Evolutionary conservation across 2,888 invertebrate genomes (phyloP).

Genomic region (Bibio marci): DNA sequence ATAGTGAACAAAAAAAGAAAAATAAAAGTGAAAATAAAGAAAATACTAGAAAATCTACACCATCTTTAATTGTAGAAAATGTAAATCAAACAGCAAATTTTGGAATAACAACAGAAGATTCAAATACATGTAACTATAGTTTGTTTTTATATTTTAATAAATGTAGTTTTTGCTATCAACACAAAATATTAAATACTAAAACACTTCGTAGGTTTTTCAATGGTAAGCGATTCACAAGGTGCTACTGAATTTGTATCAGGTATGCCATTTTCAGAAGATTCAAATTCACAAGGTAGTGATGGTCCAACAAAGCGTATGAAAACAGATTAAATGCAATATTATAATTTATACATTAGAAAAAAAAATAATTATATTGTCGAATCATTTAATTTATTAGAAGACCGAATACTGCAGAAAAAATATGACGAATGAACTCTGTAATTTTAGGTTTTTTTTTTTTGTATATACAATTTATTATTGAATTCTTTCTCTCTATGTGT

Average conservation of each 20-base stretch:
- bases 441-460: no score
- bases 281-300: conserved; percentile 45
- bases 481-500: no score
- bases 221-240: conserved; percentile 80
- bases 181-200: no score
- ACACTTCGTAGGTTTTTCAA: conserved; percentile 62
- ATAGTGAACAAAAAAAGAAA: conserved; percentile 61
- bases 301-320: conserved; percentile 58
- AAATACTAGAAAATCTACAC: conserved; percentile 29
- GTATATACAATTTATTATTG: no score
- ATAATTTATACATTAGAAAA: no score
- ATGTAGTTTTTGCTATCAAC: no score
- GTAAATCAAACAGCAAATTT: conserved; percentile 57
- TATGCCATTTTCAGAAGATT: conserved; percentile 78
- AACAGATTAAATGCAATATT: conserved; percentile 31
- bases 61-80: conserved; percentile 39
- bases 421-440: no score
- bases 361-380: no score
- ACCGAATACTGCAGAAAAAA: no score
- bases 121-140: conserved; percentile 84
- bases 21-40: conserved; percentile 61
- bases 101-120: conserved; percentile 67
- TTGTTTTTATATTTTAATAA: no score
- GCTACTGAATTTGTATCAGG: conserved; percentile 68
- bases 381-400: no score